phyloP scores from a whole-genome alignment of 37 sponge, comb jelly and placozoan species.

The Tethya wilhelma region DNA sequence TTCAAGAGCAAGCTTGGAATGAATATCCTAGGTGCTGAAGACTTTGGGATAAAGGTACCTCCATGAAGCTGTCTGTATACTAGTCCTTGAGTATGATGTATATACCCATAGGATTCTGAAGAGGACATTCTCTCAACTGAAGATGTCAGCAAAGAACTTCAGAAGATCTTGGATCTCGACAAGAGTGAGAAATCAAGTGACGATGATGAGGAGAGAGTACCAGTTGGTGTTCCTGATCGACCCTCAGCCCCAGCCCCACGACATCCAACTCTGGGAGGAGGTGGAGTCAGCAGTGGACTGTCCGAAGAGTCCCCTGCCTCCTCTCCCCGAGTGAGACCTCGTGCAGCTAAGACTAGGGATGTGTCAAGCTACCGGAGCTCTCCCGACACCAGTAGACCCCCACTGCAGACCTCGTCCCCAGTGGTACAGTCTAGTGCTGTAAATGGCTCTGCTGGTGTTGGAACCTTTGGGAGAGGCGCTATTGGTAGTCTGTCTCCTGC shows the following conservation, averaged over 20 bases:
- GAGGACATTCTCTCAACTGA: constrained; percentile 17
- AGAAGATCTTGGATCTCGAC: constrained; percentile 13
- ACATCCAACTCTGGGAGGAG: not conserved
- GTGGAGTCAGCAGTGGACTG: not conserved
- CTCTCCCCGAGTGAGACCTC: not conserved
- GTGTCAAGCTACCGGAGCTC: not conserved
- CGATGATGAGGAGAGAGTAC: not conserved
- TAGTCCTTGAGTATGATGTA: not conserved
- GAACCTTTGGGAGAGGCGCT: not conserved
- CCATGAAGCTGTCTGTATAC: not conserved
- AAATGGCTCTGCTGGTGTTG: not conserved
- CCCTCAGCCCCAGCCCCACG: not conserved
- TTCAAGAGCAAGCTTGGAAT: constrained; percentile 43
- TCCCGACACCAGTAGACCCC: not conserved
- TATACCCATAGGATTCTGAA: constrained; percentile 2
- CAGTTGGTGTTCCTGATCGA: not conserved
- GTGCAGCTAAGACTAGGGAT: constrained; percentile 3
- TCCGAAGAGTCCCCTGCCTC: not conserved
- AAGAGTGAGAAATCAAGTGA: constrained; percentile 7
- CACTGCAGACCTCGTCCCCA: not conserved
- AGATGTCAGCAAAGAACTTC: constrained; percentile 36
- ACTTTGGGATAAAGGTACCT: constrained; percentile 41
- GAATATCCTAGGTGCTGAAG: constrained; percentile 26
- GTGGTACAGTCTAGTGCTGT: not conserved
- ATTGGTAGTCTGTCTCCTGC: not conserved